Percentiles rank a stretch among this genome's conserved stretches.
phyloP scores from a whole-genome alignment of 2,113 vertebrate species.

The Cyrtonyx montezumae region DNA sequence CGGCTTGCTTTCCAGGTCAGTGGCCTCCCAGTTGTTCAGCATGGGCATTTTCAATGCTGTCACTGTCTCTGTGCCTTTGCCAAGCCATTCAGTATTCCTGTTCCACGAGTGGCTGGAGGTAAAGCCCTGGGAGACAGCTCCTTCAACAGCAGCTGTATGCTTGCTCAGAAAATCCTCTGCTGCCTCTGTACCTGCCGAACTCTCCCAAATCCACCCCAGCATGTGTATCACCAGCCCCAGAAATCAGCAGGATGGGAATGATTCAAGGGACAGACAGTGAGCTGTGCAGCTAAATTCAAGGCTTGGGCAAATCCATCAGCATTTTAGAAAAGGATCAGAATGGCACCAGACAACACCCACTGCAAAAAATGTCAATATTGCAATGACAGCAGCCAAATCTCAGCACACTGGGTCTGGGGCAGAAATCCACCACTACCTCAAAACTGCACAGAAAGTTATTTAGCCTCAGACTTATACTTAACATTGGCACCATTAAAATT shows the following conservation, averaged over 20 bases:
- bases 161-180: not conserved
- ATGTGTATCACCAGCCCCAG: accelerated
- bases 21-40: not conserved
- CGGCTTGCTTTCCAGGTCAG: slow-evolving; percentile 45
- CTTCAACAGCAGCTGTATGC: not conserved
- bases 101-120: not conserved
- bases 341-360: not conserved
- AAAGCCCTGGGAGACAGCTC: not conserved
- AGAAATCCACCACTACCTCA: not conserved
- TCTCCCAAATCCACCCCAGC: not conserved
- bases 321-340: not conserved
- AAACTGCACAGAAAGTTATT: not conserved
- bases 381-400: not conserved
- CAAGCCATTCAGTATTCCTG: not conserved
- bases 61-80: not conserved
- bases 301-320: not conserved
- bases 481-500: not conserved
- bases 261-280: not conserved
- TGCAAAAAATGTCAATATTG: not conserved
- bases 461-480: not conserved
- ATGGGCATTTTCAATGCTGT: not conserved
- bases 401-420: not conserved
- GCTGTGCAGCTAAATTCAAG: not conserved
- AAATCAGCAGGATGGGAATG: not conserved
- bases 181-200: not conserved